Base-by-base conservation (phyloP, 2,888 invertebrate genomes). In the Callimorpha dominula region DNA sequence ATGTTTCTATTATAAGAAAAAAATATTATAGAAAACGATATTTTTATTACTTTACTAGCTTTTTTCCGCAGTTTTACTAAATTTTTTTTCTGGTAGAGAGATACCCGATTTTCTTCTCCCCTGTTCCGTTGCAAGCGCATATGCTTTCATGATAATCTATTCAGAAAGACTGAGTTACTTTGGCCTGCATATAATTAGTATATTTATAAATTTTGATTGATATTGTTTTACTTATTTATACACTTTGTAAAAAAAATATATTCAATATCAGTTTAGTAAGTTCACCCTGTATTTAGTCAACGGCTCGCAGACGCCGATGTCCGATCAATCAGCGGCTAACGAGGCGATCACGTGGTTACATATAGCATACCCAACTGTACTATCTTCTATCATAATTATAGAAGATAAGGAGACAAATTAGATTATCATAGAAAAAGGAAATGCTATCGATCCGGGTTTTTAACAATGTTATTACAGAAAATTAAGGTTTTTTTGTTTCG, bases 261-360 rank as follows among this genome's bases (percentile, higher is more conserved):
- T 52, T 12, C n/a, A 11, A 17, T 15, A 46, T 68, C 11, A 9
- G 20, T 8, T 46, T 57, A 31, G 9, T 9, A 40, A 17, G 14
- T 57, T 72, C 94, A 91, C 0, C 84, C 93, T 93, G 93, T 94
- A 91, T 71, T 52, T 65, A 65, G 75, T 60, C 31, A 70, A 49
- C 75, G 78, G 86, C 85, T 86, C 88, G 89, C 85, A 90, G 86
- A 88, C 88, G 83, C 83, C 90, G 92, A 92, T 88, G 89, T 91
- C 88, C 94, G 93, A 95, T 95, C 94, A 94, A 95, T 95, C 95
- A 95, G 93, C 77, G 88, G 91, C 90, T 95, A 95, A 95, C 95
- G 94, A 95, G 95, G 81, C 86, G 88, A 87, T 89, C 90, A 91
- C 90, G 90, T 90, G 90, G 88, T 83, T 85, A 88, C 87, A 85